phyloP scores from a whole-genome alignment of 2,113 vertebrate species.

The Tympanuchus pallidicinctus region DNA sequence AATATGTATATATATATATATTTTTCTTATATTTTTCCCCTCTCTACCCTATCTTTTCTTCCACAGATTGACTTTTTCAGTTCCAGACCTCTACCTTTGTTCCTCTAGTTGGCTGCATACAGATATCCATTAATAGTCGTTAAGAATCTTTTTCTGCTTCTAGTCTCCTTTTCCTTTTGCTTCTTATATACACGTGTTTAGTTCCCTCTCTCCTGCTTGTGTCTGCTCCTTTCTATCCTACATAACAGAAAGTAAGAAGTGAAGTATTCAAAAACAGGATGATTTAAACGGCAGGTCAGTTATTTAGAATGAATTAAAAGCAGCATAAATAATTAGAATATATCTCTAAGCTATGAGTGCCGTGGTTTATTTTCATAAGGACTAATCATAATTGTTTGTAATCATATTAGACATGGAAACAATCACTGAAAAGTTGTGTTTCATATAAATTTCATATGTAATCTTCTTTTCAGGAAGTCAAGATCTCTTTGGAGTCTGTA shows the following conservation, averaged over 20 bases:
- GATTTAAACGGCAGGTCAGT: background rate
- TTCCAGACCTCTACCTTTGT: background rate
- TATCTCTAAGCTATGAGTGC: background rate
- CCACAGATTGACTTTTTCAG: background rate
- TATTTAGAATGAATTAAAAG: background rate
- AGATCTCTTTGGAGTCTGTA: background rate
- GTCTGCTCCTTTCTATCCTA: background rate
- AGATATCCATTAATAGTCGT: background rate
- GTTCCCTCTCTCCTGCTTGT: background rate
- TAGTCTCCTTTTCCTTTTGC: background rate
- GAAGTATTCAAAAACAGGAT: background rate
- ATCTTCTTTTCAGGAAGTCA: background rate
- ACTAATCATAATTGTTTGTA: background rate
- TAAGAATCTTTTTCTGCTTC: background rate
- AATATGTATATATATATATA: background rate
- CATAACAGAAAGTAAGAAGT: background rate
- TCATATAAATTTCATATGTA: background rate
- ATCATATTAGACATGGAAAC: background rate
- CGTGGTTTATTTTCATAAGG: background rate
- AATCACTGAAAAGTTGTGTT: background rate
- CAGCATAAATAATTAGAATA: background rate
- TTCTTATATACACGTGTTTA: background rate
- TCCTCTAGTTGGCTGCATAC: background rate
- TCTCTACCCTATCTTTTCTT: background rate
- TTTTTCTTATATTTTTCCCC: background rate